Base-by-base conservation (phyloP, 1,140 invertebrate species). In the Philotrypesis tridentata region DNA sequence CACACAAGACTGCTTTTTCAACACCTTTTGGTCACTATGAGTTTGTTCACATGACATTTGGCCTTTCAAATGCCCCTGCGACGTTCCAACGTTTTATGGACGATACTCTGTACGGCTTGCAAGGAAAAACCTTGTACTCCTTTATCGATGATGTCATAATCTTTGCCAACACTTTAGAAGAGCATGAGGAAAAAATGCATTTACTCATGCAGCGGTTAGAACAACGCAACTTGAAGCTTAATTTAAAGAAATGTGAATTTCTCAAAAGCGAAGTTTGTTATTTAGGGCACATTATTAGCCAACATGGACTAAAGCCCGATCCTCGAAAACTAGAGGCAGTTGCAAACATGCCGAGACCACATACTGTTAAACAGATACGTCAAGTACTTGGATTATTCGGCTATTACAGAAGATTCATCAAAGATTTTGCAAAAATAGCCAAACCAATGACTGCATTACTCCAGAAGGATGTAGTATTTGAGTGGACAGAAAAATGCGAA, bases 401-500 rank as follows among this genome's bases (percentile, higher is more conserved):
- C 1, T 48, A 48, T 17, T 48, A 48, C 17, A 11, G 43, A 11
- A 17, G 43, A 17, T 48, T 48, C 14, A 48, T 48, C 4, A 48
- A 48, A 17, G 12, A 48, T 21, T 48, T 48, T 5, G 12, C 43
- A 17, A 48, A 48, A 17, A 48, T 48, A 17, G 85, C 86, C 11
- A 81, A 75, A 61, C 89, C 89, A 12, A 67, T 90, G 17, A 87
- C 85, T 9, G 82, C 84, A 61, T 65, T 87, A 27, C 67, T 88
- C 23, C 85, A 85, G 37, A 37, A 37, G 33, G 33, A 37, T 60
- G 14, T n/a, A 4, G 12, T 3, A 2, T 60, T 60, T 60, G 4
- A 3, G 14, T 60, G 55, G 55, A 7, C 55, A 17, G 14, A 60
- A 6, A 60, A 14, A 60, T 60, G 55, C 4, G 55, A 60, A 60